Conservation (phyloP, 2,797 vertebrate genomes). For the Poecilia velifera region DNA sequence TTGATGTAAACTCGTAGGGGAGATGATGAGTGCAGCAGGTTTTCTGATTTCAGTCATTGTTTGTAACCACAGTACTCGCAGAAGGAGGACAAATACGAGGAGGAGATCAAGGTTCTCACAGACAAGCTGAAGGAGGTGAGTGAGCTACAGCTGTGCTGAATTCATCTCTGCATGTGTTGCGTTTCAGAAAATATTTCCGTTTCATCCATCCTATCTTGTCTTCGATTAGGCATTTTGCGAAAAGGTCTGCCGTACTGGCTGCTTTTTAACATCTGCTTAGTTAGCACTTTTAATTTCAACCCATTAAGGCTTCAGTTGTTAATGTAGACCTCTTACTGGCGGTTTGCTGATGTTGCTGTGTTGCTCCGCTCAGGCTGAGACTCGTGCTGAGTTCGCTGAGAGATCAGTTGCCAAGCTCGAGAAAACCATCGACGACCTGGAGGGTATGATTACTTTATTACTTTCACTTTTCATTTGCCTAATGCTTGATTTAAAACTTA, state of each 20-base stretch:
- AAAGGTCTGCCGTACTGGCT: slow-evolving; percentile 1
- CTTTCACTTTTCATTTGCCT: slow-evolving; percentile 20
- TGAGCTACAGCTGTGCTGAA: slow-evolving; percentile 1
- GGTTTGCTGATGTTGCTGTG: slow-evolving; percentile 38
- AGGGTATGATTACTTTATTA: slow-evolving; percentile 85
- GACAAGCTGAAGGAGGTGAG: slow-evolving; percentile 99
- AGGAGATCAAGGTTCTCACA: slow-evolving; percentile 98
- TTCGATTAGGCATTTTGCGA: neutral
- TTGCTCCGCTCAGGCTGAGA: slow-evolving; percentile 88
- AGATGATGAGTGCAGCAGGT: neutral
- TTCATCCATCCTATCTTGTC: neutral
- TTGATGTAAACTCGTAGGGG: neutral
- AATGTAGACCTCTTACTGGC: slow-evolving; percentile 22
- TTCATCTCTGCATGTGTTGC: neutral
- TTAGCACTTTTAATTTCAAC: neutral
- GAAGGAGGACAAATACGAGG: slow-evolving; percentile 99
- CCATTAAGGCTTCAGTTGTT: neutral
- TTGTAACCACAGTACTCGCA: slow-evolving; percentile 91
- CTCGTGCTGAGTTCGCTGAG: slow-evolving; percentile 98
- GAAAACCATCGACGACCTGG: slow-evolving; percentile 98
- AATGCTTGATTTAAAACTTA: neutral
- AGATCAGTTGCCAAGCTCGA: slow-evolving; percentile 98
- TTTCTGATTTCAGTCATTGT: slow-evolving; percentile 41
- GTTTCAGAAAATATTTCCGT: neutral
- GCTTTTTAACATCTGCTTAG: neutral